These are phyloP conservation scores for Hemicrepidius hirtus DNA, from an alignment of 2,888 invertebrate species.

Conservation along the genomic window DNA sequence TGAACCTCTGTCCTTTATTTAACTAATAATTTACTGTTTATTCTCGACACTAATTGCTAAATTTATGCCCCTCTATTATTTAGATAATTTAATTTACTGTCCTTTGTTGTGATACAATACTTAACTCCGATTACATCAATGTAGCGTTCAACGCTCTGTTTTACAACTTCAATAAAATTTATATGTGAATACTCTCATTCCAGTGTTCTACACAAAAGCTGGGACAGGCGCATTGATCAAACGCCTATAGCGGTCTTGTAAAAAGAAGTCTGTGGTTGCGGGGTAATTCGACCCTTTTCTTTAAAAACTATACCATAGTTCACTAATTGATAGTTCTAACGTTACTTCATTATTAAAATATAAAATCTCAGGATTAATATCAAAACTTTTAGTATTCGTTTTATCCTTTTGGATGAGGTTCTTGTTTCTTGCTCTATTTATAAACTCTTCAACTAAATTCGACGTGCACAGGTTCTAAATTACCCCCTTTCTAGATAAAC, in stretches of 20 bases:
- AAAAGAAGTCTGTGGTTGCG: background rate
- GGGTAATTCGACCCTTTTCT: constrained; percentile 10
- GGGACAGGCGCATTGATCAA: constrained; percentile 9
- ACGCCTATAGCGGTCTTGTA: background rate
- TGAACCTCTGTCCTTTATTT: constrained; percentile 52
- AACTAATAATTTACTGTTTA: constrained; percentile 55
- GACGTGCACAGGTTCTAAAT: constrained; percentile 42
- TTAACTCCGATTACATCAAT: constrained; percentile 38
- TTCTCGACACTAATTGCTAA: constrained; percentile 53
- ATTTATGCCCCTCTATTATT: constrained; percentile 54
- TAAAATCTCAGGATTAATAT: background rate
- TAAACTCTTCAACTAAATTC: constrained; percentile 36
- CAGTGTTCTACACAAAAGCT: constrained; percentile 13
- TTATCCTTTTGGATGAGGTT: too few relatives aligned
- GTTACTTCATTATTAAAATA: background rate
- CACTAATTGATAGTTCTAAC: constrained; percentile 1
- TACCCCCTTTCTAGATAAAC: constrained; percentile 34
- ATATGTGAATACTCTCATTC: constrained; percentile 17
- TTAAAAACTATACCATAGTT: background rate
- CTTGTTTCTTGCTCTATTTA: constrained; percentile 30
- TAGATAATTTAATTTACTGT: constrained; percentile 54
- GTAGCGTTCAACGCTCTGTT: constrained; percentile 34
- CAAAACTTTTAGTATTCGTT: background rate
- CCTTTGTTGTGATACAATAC: constrained; percentile 47
- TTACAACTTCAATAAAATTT: constrained; percentile 44